Percentiles rank a stretch among this genome's conserved stretches.
These are phyloP conservation scores for Nasonia longicornis DNA, from an alignment of 1,140 invertebrate species.

Conservation along the genomic window DNA sequence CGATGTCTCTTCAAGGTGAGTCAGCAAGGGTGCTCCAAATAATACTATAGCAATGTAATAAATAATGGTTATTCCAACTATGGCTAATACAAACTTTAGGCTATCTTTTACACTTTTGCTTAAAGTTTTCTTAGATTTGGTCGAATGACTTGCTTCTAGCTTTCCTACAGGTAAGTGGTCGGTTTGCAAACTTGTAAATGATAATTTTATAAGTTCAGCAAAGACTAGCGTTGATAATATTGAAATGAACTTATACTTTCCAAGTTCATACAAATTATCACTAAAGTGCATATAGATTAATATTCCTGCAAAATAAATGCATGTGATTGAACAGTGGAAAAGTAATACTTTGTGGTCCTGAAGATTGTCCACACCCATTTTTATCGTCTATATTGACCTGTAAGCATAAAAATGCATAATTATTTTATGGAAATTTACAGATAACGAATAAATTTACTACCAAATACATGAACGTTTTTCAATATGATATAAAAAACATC, in stretches of 20 bases:
- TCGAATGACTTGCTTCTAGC: conserved; percentile 47
- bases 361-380: conserved; percentile 54
- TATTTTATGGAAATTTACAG: not conserved
- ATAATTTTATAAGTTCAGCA: conserved; percentile 62
- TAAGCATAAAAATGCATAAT: conserved; percentile 11
- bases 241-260: conserved; percentile 61
- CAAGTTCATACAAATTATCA: conserved; percentile 62
- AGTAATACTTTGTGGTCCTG: conserved; percentile 59
- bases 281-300: conserved; percentile 61
- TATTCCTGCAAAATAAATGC: conserved; percentile 65
- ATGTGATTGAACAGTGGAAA: conserved; percentile 63
- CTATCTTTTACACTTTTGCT: conserved; percentile 55
- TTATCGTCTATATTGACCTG: conserved; percentile 35
- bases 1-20: conserved; percentile 77
- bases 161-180: conserved; percentile 51
- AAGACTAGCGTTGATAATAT: conserved; percentile 63
- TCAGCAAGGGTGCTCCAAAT: conserved; percentile 81
- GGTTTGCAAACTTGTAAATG: conserved; percentile 57
- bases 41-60: conserved; percentile 77
- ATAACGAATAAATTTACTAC: not conserved
- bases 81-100: conserved; percentile 59
- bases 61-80: conserved; percentile 59
- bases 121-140: conserved; percentile 55
- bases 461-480: not conserved
- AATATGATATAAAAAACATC: too few species aligned